Percentiles rank a stretch among this genome's conserved stretches.
phyloP scores from a whole-genome alignment of 1,140 invertebrate species.

The Tetragonula clypearis region DNA sequence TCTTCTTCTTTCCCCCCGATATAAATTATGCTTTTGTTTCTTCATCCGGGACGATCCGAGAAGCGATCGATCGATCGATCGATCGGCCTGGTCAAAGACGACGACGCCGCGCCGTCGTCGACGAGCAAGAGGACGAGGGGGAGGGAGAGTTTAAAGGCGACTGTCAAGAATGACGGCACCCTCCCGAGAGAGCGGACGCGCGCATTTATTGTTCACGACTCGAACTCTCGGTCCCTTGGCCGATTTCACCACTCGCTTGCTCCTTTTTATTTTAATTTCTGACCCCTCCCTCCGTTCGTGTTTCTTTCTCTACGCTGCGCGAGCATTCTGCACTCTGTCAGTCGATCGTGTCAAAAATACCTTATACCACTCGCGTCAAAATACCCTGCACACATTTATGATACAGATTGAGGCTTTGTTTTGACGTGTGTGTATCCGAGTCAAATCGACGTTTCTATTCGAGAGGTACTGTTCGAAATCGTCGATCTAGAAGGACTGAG shows the following conservation, averaged over 20 bases:
- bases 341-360: not conserved
- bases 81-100: constrained; percentile 42
- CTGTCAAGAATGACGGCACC: constrained; percentile 63
- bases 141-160: constrained; percentile 39
- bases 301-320: not conserved
- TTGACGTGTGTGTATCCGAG: too few relatives aligned
- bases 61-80: constrained; percentile 35
- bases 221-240: constrained; percentile 23
- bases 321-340: constrained; percentile 32
- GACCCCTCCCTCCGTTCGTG: not conserved
- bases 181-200: constrained; percentile 61
- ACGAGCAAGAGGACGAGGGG: not conserved
- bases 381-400: too few relatives aligned
- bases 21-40: constrained; percentile 64
- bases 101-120: constrained; percentile 29
- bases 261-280: constrained; percentile 30
- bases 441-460: too few relatives aligned
- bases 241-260: constrained; percentile 45
- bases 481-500: too few relatives aligned
- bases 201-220: constrained; percentile 62
- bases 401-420: not conserved
- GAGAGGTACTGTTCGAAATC: too few relatives aligned
- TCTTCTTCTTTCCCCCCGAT: not conserved
- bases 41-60: constrained; percentile 11
- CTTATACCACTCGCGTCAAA: not conserved